Evolutionary conservation across 2,797 vertebrate genomes (phyloP).

Genomic region (Diplodus sargus): DNA sequence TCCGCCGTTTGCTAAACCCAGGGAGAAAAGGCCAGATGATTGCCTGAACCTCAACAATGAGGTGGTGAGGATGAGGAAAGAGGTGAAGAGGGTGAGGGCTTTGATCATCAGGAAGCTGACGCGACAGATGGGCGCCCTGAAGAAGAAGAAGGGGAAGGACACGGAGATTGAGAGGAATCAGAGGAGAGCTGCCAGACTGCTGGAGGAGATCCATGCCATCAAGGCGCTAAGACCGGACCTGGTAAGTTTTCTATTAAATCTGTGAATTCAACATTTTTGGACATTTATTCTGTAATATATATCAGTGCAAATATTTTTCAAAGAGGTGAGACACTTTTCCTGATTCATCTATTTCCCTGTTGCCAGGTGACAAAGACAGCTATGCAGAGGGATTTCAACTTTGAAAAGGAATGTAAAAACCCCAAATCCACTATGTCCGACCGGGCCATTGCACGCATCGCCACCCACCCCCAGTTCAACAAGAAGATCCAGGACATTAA

Average conservation of each 20-base stretch:
- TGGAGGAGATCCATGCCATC: conserved; percentile 93
- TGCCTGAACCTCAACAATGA: conserved; percentile 86
- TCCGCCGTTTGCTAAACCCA: not conserved
- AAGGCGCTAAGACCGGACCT: conserved; percentile 88
- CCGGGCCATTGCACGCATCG: conserved; percentile 90
- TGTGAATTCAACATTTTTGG: not conserved
- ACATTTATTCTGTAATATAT: not conserved
- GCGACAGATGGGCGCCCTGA: conserved; percentile 88
- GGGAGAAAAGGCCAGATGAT: conserved; percentile 56
- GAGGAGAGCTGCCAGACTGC: conserved; percentile 88
- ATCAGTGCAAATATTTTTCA: not conserved
- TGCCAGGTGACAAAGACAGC: conserved; percentile 90
- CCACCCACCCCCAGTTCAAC: conserved; percentile 89
- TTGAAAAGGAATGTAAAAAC: conserved; percentile 91
- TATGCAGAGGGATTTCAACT: conserved; percentile 88
- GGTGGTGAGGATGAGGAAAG: conserved; percentile 97
- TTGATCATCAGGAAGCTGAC: conserved; percentile 91
- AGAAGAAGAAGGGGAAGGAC: conserved; percentile 92
- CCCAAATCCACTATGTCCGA: conserved; percentile 86
- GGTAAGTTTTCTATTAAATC: conserved; percentile 53
- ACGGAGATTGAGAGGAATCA: conserved; percentile 88
- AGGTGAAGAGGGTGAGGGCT: conserved; percentile 92
- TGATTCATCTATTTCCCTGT: not conserved
- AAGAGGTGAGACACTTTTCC: not conserved
- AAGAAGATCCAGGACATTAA: conserved; percentile 89